Conservation (phyloP, 2,888 invertebrate species). For the Cryptocheilus praepositus region DNA sequence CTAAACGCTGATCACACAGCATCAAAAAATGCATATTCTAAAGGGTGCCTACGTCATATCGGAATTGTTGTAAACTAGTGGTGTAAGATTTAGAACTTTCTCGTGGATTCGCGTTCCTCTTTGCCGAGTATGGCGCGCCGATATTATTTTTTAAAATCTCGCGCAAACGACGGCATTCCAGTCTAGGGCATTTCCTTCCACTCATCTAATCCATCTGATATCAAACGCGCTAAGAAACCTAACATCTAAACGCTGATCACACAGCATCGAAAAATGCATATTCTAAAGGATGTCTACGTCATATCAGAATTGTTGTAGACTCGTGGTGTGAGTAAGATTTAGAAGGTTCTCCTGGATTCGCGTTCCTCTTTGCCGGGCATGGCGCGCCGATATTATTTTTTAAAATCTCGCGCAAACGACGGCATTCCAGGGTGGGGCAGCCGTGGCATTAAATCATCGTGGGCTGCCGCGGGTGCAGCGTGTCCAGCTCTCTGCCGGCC, state of each 20-base stretch:
- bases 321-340: background rate
- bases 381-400: conserved; percentile 63
- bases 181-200: conserved; percentile 63
- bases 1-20: conserved; percentile 22
- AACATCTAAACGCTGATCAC: conserved; percentile 27
- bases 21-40: no score
- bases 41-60: no score
- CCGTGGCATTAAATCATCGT: conserved; percentile 55
- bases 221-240: no score
- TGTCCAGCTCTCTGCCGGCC: conserved; percentile 10
- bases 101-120: conserved; percentile 19
- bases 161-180: conserved; percentile 72
- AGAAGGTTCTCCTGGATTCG: background rate
- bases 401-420: conserved; percentile 70
- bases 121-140: conserved; percentile 50
- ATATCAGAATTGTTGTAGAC: no score
- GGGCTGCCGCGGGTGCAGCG: conserved; percentile 33
- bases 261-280: conserved; percentile 20
- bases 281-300: no score
- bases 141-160: conserved; percentile 68
- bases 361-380: conserved; percentile 27
- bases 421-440: conserved; percentile 74
- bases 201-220: no score
- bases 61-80: no score
- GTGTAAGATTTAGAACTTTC: no score